These are phyloP conservation scores for Corythoichthys intestinalis DNA, from an alignment of 2,113 vertebrate genomes.

Conservation along the genomic window DNA sequence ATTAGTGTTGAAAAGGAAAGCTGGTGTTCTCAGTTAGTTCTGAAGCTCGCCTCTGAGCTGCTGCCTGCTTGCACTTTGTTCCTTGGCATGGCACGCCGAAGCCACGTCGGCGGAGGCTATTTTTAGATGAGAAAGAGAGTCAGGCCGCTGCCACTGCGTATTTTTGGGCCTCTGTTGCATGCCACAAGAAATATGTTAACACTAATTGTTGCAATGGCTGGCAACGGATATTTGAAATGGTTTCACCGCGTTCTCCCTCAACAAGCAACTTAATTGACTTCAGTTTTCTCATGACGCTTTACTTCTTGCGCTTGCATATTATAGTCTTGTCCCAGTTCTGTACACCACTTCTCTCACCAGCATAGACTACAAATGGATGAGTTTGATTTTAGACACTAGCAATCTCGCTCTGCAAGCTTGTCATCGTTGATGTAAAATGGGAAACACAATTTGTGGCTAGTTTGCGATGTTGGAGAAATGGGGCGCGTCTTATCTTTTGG, in stretches of 20 bases:
- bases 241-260: constrained; percentile 6
- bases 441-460: background rate
- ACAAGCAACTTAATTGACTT: constrained; percentile 20
- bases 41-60: constrained; percentile 17
- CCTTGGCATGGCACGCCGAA: constrained; percentile 46
- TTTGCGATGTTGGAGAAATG: constrained; percentile 5
- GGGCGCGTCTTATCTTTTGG: constrained; percentile 29
- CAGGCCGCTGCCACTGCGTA: constrained; percentile 14
- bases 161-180: constrained; percentile 9
- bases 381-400: background rate
- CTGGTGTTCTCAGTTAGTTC: constrained; percentile 7
- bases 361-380: background rate
- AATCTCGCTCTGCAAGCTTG: background rate
- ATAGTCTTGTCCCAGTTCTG: constrained; percentile 22
- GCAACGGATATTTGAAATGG: background rate
- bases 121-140: constrained; percentile 51
- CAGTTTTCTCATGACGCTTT: constrained; percentile 25
- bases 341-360: background rate
- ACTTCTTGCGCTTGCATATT: constrained; percentile 10
- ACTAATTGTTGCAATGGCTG: background rate
- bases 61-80: constrained; percentile 36
- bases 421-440: background rate
- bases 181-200: constrained; percentile 19
- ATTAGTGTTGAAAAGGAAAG: background rate
- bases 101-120: constrained; percentile 53